phyloP scores from a whole-genome alignment of 2,797 vertebrate genomes.

The Anniella stebbinsi region DNA sequence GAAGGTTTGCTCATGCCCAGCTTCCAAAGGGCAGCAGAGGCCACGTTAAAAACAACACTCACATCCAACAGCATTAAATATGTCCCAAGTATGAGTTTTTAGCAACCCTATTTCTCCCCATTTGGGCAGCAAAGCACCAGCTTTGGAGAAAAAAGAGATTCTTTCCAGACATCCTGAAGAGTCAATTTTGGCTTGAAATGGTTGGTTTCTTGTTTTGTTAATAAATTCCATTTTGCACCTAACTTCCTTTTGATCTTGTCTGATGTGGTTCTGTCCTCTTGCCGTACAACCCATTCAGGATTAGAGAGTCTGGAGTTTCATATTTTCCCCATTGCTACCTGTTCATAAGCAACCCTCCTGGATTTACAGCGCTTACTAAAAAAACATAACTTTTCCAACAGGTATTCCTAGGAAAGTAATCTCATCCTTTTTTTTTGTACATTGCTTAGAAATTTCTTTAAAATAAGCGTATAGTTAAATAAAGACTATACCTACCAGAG shows the following conservation, averaged over 20 bases:
- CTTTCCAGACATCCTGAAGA: background rate
- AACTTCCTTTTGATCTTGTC: background rate
- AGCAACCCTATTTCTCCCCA: background rate
- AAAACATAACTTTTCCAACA: no score
- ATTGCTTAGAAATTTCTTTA: no score
- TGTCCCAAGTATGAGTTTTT: background rate
- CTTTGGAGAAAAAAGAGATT: background rate
- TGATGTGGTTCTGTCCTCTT: background rate
- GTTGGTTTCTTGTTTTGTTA: background rate
- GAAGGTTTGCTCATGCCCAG: background rate
- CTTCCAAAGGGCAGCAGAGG: no score
- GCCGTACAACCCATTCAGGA: no score
- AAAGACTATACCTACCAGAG: no score
- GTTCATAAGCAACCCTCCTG: no score
- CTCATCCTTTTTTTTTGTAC: no score
- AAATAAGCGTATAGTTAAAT: no score
- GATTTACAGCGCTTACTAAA: no score
- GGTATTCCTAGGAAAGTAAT: no score
- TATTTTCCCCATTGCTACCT: no score
- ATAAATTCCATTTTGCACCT: background rate
- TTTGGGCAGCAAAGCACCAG: background rate
- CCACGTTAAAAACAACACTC: background rate
- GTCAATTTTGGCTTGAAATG: background rate
- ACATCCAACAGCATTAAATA: background rate
- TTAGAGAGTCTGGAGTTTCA: background rate